Evolutionary conservation across 30 jellyfish, hydroid and myxozoan species (phyloP), one percentile per base, ranked within the genome.

Genomic region (Chrysaora quinquecirrha): DNA sequence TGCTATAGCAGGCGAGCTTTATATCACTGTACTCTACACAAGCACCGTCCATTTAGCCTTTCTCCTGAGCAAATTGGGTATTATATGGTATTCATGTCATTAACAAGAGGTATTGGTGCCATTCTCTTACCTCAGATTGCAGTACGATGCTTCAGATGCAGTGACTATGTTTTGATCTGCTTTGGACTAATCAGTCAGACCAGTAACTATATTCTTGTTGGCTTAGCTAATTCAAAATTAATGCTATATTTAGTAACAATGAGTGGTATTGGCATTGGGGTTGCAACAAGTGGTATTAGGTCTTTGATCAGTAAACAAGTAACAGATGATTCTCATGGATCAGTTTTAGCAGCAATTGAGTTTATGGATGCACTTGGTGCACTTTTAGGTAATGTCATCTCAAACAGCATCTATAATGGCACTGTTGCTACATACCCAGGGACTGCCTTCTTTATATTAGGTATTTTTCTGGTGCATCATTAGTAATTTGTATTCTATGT

Each of bases 331-430:
- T 71, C 89, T n/a, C 92, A 93, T 54, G 96, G 98, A 2, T 80
- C 96, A 7, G 96, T 76, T 23, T 60, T 93, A 0, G 95, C 94
- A 14, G 87, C 90, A 24, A 33, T 93, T 32, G 98, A 86, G 62
- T 88, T 87, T n/a, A 27, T 74, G 31, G 97, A 93, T 66, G 97
- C 80, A 18, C 32, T 93, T 48, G 98, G 97, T 10, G 93, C 89
- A 46, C 52, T 87, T 74, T 29, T 88, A 30, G 90, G 87, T 3
- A 86, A 80, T 47, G 75, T 81, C 48, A 46, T 78, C 72, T 65
- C 94, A 52, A 78, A 72, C 31, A 73, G 87, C 75, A 82, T 94
- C 64, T 93, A 93, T 28, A 66, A 78, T 0, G 58, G 75, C 28
- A 93, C 98, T 23, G 89, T 93, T 0, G 34, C 83, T 6, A 35